Evolutionary conservation across 2,113 vertebrate genomes (phyloP).

Genomic region (Sterrhoptilus dennistouni): DNA sequence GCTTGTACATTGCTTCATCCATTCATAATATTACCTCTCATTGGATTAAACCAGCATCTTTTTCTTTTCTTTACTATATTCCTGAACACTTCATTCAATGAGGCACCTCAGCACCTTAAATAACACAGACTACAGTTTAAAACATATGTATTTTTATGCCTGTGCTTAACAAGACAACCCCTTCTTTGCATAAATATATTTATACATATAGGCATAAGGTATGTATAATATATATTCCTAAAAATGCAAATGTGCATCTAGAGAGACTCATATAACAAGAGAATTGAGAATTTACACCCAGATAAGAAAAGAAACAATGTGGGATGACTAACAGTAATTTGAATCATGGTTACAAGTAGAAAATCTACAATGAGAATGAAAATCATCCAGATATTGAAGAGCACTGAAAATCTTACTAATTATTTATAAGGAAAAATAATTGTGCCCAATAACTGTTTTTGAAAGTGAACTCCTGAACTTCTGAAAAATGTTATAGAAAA

Average conservation of each 20-base stretch:
- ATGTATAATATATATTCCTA: neutral
- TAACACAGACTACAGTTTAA: neutral
- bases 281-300: neutral
- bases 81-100: neutral
- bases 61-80: neutral
- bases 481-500: neutral
- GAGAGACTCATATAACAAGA: fast-evolving
- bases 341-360: neutral
- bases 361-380: neutral
- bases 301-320: neutral
- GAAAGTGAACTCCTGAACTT: neutral
- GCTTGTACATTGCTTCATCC: neutral
- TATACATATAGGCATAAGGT: neutral
- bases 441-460: neutral
- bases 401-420: neutral
- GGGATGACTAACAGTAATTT: neutral
- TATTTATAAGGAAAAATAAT: neutral
- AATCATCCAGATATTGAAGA: neutral
- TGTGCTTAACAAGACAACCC: neutral
- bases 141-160: fast-evolving
- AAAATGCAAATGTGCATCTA: neutral
- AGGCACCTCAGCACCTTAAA: neutral
- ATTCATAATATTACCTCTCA: neutral
- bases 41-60: neutral
- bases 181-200: neutral